A percentile compares a stretch with the other conserved stretches of the same genome.
phyloP scores from a whole-genome alignment of 2,888 invertebrate species.

The Thyatira batis region DNA sequence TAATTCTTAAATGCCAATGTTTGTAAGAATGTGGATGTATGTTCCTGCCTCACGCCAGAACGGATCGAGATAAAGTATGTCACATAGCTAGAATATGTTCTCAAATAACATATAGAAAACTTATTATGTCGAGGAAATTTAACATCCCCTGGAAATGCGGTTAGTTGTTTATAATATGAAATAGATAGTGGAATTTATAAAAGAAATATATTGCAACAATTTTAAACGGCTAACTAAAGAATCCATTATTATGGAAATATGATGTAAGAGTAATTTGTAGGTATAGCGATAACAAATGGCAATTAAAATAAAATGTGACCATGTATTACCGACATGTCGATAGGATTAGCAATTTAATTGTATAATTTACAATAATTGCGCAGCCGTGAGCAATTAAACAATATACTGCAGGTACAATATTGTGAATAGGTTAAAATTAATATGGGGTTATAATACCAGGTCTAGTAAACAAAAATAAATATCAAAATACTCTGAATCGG shows the following conservation, averaged over 20 bases:
- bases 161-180: no score
- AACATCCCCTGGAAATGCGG: no score
- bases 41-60: no score
- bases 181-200: no score
- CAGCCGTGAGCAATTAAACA: background rate
- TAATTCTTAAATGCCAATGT: no score
- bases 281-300: background rate
- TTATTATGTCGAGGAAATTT: no score
- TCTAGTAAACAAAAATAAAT: no score
- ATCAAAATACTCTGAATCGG: no score
- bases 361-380: background rate
- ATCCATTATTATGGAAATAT: background rate
- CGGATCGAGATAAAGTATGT: no score
- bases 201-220: background rate
- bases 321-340: background rate
- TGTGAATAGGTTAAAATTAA: background rate
- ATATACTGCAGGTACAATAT: background rate
- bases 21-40: no score
- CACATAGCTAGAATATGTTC: no score
- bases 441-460: background rate
- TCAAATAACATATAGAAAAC: no score
- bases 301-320: background rate
- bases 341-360: background rate
- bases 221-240: background rate
- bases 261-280: background rate